Evolutionary conservation across 2,888 invertebrate species (phyloP), one percentile per base, ranked within the genome.

Genomic region (Altica lythri): DNA sequence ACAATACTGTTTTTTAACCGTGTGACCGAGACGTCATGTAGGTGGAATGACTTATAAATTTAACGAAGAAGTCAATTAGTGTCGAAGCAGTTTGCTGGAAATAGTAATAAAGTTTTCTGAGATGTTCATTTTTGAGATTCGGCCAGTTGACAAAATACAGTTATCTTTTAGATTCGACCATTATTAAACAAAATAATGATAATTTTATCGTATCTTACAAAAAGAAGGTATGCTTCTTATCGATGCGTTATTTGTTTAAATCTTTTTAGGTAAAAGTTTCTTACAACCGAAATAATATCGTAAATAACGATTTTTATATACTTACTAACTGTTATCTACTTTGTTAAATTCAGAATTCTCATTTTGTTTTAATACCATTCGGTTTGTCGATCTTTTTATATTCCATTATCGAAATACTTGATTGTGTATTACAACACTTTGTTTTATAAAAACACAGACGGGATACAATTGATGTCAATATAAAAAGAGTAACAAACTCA

Each of bases 11-110:
- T 34, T n/a, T 18, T 34, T 18, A 38, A 47, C 47, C 42, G 42
- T 35, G 35, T 53, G 53, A 47, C 42, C 42, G 42, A 27, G 29
- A 43, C 34, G 34, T 25, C 32, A 47, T 43, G 55, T 55, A 40
- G 55, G 55, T 55, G 55, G 49, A 55, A 55, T 55, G 45, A 50
- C 55, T 55, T 55, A 55, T 55, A 55, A 55, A 55, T 55, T 50
- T 16, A 49, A 55, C 55, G 53, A 47, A 45, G 38, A 53, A 61
- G 59, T 63, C 63, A 62, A 60, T 62, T 63, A 62, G 46, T 59
- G 57, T 61, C 59, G 51, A 56, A 53, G 57, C 35, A 32, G 44
- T 52, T 56, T 56, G 52, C 54, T 47, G 40, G 56, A 54, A 54
- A 50, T 53, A 16, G 34, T 32, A 14, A 51, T 54, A 59, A 59